These are phyloP conservation scores for Notospermus geniculatus DNA, from an alignment of 1,140 invertebrate genomes.

Conservation along the genomic window DNA sequence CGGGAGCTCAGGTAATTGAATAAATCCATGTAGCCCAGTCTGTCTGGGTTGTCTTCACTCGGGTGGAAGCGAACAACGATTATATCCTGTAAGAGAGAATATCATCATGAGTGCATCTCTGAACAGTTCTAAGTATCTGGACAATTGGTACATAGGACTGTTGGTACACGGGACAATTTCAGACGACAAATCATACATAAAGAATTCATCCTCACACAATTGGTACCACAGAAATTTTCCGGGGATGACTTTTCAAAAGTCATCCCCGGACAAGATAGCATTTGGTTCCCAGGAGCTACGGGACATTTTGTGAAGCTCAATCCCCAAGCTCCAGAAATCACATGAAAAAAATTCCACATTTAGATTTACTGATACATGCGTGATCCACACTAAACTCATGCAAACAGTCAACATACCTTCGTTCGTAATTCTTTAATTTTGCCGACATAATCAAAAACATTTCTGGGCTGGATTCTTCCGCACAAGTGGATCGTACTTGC, in stretches of 20 bases:
- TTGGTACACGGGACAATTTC: not conserved
- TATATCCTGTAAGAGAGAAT: conserved; percentile 65
- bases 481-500: conserved; percentile 81
- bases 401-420: conserved; percentile 31
- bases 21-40: conserved; percentile 79
- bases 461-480: conserved; percentile 83
- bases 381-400: not conserved
- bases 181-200: not conserved
- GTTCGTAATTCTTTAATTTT: conserved; percentile 81
- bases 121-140: not conserved
- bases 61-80: conserved; percentile 77
- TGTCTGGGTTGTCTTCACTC: conserved; percentile 72
- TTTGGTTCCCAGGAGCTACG: no score
- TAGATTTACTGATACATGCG: no score
- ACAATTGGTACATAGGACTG: not conserved
- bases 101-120: not conserved
- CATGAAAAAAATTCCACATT: no score
- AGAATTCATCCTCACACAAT: not conserved
- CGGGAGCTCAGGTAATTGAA: conserved; percentile 85
- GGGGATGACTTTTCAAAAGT: not conserved
- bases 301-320: no score
- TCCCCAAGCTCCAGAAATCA: no score
- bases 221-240: not conserved
- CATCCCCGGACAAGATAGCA: no score
- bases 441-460: conserved; percentile 89